Percentiles rank a stretch among this genome's conserved stretches.
These are phyloP conservation scores for Buathra laborator DNA, from an alignment of 2,888 invertebrate species.

Conservation along the genomic window DNA sequence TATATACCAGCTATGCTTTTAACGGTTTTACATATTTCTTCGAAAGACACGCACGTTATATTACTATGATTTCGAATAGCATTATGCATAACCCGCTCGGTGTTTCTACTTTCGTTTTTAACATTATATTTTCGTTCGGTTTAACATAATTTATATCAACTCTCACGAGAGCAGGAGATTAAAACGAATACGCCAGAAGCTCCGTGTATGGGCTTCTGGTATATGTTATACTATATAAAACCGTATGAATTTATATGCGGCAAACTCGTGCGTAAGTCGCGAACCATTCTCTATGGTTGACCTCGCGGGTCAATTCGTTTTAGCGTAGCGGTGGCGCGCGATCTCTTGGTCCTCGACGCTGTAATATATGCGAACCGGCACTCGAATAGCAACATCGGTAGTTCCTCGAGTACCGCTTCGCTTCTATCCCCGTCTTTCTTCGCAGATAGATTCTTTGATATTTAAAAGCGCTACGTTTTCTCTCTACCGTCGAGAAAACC, in stretches of 20 bases:
- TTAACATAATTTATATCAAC: slow-evolving; percentile 53
- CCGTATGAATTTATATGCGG: slow-evolving; percentile 57
- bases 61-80: slow-evolving; percentile 9
- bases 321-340: slow-evolving; percentile 58
- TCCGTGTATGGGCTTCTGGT: not conserved
- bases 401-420: slow-evolving; percentile 30
- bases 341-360: slow-evolving; percentile 49
- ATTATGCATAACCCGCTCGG: slow-evolving; percentile 41
- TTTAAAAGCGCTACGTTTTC: not conserved
- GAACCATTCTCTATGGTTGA: slow-evolving; percentile 49
- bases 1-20: slow-evolving; percentile 9
- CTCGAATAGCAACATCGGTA: slow-evolving; percentile 43
- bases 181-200: slow-evolving; percentile 33
- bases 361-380: slow-evolving; percentile 56
- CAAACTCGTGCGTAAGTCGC: slow-evolving; percentile 41
- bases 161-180: slow-evolving; percentile 9
- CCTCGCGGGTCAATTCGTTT: slow-evolving; percentile 68
- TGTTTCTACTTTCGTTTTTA: slow-evolving; percentile 62
- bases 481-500: not conserved
- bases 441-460: not conserved
- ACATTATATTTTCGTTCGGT: slow-evolving; percentile 39
- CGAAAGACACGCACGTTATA: not conserved
- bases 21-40: slow-evolving; percentile 20
- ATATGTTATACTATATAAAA: slow-evolving; percentile 19
- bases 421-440: slow-evolving; percentile 7